phyloP scores from a whole-genome alignment of 2,113 vertebrate species.

The Malurus cyaneus region DNA sequence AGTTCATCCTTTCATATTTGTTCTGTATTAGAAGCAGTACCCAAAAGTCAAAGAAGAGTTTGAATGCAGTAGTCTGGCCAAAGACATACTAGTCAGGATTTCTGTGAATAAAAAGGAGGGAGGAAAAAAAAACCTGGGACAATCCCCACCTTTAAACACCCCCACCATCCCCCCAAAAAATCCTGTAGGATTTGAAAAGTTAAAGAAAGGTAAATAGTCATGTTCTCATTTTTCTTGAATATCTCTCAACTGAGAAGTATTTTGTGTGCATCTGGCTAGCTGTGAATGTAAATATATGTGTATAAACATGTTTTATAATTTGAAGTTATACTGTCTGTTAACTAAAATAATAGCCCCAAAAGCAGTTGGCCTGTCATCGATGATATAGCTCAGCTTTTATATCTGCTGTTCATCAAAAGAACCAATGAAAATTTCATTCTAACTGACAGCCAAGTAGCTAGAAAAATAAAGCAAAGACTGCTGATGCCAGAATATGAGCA shows the following conservation, averaged over 20 bases:
- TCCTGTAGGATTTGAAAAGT: background rate
- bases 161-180: background rate
- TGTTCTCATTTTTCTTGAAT: background rate
- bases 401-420: slow-evolving; percentile 42
- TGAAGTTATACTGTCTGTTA: slow-evolving; percentile 7
- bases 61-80: background rate
- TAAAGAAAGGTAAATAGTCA: background rate
- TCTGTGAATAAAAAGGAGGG: background rate
- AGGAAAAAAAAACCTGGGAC: background rate
- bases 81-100: background rate
- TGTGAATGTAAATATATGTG: background rate
- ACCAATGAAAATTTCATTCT: slow-evolving; percentile 47
- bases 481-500: slow-evolving; percentile 68
- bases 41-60: background rate
- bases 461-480: slow-evolving; percentile 43
- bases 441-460: slow-evolving; percentile 54
- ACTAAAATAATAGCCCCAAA: background rate
- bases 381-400: slow-evolving; percentile 26
- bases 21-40: background rate
- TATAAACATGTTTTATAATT: slow-evolving; percentile 6
- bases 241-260: background rate
- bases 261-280: background rate
- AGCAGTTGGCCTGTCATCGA: background rate
- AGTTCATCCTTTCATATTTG: background rate
- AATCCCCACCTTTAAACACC: background rate